Base-by-base conservation (phyloP, 2,888 invertebrate species). In the Tenthredo notha region DNA sequence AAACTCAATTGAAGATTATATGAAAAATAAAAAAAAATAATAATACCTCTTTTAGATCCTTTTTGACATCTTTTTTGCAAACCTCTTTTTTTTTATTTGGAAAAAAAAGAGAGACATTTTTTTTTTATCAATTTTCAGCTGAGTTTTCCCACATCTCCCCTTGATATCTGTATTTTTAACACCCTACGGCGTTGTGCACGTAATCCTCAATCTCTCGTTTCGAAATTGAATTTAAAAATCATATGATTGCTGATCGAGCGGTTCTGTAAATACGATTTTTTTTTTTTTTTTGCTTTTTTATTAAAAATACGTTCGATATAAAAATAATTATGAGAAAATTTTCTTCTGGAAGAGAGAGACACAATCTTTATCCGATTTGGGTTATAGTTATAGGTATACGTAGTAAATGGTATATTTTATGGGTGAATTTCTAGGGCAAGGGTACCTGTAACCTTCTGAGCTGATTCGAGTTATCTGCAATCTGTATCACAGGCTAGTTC, bases 391-490 rank as follows among this genome's bases (percentile, higher is more conserved):
- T 61, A 21, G n/a, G 5, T 58, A 61, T 18, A 6, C 18, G 25
- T 67, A 18, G 29, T 12, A 67, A 67, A 67, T 33, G 25, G 25
- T 72, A 67, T 29, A 33, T 33, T 25, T 61, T 33, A 33, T 10
- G 67, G 21, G 3, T 1, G 33, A 18, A 67, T 67, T 67, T 67
- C 33, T 33, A 33, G 29, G 67, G 33, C 67, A 67, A 67, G 9
- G 10, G 54, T 47, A 25, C 25, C 43, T 6, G 18, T 12, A 77
- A 74, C 29, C 21, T 29, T 58, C 10, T 40, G 80, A 74, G 10
- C 80, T 61, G 33, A 58, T 61, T 61, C 80, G 58, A 61, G 80
- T 37, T 58, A 78, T 78, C 78, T 58, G 40, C 37, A 40, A 78
- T 58, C 58, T 37, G 78, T 78, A 61, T 80, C 21, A 33, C 40